phyloP scores from a whole-genome alignment of 23 tunicate genomes.

The Phallusia fumigata region DNA sequence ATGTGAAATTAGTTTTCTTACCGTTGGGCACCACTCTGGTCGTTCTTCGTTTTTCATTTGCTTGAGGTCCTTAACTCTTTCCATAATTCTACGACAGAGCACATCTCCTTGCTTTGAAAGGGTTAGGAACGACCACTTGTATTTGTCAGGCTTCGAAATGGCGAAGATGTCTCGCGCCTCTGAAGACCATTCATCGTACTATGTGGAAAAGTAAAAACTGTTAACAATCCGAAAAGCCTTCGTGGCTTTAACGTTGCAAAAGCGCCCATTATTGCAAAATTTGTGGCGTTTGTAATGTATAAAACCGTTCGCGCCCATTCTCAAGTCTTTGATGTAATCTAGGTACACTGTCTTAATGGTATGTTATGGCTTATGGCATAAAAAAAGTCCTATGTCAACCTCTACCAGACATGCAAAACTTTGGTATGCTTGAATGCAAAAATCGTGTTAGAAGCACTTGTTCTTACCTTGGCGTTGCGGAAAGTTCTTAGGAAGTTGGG shows the following conservation, averaged over 20 bases:
- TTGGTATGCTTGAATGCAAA: no score
- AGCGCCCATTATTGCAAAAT: no score
- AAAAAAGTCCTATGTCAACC: no score
- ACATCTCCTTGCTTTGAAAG: conserved; percentile 77
- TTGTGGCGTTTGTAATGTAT: no score
- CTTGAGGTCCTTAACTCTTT: conserved; percentile 43
- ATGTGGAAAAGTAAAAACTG: not conserved
- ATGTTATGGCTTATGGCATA: no score
- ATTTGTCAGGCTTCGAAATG: conserved; percentile 73
- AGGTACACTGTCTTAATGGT: no score
- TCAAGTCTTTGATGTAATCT: no score
- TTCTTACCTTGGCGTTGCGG: conserved; percentile 62
- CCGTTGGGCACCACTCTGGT: conserved; percentile 91
- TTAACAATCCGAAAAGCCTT: not conserved
- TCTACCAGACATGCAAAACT: no score
- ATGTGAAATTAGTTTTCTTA: not conserved
- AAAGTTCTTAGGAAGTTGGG: conserved; percentile 42
- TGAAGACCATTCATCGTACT: conserved; percentile 95
- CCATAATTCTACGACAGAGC: conserved; percentile 66
- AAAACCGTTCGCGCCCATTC: no score
- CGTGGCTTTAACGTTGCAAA: no score
- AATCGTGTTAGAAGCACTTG: not conserved
- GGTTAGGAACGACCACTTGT: conserved; percentile 90
- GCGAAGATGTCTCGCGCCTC: conserved; percentile 94
- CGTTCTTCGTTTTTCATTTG: conserved; percentile 25